Base-by-base conservation (phyloP, 1,140 invertebrate genomes). In the Dendroctonus valens region DNA sequence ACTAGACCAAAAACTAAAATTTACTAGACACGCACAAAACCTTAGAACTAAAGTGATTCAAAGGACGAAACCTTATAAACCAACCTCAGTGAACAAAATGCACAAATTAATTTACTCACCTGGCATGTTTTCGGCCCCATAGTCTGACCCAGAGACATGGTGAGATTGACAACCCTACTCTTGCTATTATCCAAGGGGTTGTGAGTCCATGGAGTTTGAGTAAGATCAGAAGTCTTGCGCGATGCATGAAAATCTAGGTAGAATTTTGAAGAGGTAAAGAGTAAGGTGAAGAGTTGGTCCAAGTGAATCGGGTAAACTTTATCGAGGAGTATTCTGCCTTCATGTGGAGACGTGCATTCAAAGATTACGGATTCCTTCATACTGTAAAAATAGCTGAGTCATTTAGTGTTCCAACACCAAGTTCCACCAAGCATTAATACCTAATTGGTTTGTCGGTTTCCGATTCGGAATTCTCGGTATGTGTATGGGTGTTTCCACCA, bases 241-340 rank as follows among this genome's bases (percentile, higher is more conserved):
- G 83, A 82, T 48, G 86, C 88, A 74, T 93, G 87, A 78, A 95
- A 91, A 75, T 93, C 91, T 62, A 91, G 79, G 75, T 90, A 91
- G 79, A 97, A 96, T 79, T 93, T 90, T 5, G 92, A 95, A 82
- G 91, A 94, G 38, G 93, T 94, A 81, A 97, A 97, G 7, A 96
- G 83, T 73, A 94, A 84, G n/a, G 92, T 93, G 80, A 96, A 96
- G 42, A 96, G 77, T 69, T 91, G 88, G 81, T 97, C 93, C 67
- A 96, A 87, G 77, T 90, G 87, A 60, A 92, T 86, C 38, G 91
- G 87, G 60, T 91, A 81, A 72, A 91, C 87, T 72, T 89, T 86
- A 55, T 87, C 85, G 67, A 89, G 83, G 67, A 89, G 83, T 78
- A 89, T 84, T 63, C 89, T 86, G 8, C 92, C 92, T 60, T 92